Conservation (phyloP, 2,797 vertebrate species). For the Avahi laniger region DNA sequence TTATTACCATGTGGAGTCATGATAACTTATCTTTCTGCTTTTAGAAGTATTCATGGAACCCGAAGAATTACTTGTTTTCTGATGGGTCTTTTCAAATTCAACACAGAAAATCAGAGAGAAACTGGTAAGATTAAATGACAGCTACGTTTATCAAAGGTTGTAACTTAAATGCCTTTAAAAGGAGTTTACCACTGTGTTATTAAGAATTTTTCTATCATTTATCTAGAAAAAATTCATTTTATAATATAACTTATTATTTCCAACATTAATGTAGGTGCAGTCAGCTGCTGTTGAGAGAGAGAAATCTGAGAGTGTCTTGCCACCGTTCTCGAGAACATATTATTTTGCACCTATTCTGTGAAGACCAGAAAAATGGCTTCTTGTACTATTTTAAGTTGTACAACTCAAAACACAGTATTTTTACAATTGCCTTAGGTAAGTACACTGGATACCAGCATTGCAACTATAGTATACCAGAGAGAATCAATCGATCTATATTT, state of each 20-base stretch:
- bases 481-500: not conserved
- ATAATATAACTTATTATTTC: not conserved
- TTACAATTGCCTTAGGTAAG: not conserved
- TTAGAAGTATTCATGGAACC: conserved; percentile 71
- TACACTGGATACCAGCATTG: not conserved
- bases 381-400: not conserved
- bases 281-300: not conserved
- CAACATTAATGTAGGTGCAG: not conserved
- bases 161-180: conserved; percentile 1
- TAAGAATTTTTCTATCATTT: conserved; percentile 19
- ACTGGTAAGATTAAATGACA: conserved; percentile 49
- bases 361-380: not conserved
- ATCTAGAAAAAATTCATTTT: conserved; percentile 34
- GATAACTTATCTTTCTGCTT: conserved; percentile 56
- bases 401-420: not conserved
- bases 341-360: not conserved
- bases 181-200: not conserved
- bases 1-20: conserved; percentile 56
- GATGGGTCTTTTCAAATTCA: conserved; percentile 70
- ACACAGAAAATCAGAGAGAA: conserved; percentile 30
- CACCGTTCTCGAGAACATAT: not conserved
- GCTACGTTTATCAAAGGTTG: conserved; percentile 42
- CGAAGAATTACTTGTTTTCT: conserved; percentile 81
- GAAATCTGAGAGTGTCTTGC: not conserved
- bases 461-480: not conserved